A percentile compares a stretch with the other conserved stretches of the same genome.
Evolutionary conservation across 2,113 vertebrate species (phyloP).

Genomic region (Thalassarche chlororhynchos): DNA sequence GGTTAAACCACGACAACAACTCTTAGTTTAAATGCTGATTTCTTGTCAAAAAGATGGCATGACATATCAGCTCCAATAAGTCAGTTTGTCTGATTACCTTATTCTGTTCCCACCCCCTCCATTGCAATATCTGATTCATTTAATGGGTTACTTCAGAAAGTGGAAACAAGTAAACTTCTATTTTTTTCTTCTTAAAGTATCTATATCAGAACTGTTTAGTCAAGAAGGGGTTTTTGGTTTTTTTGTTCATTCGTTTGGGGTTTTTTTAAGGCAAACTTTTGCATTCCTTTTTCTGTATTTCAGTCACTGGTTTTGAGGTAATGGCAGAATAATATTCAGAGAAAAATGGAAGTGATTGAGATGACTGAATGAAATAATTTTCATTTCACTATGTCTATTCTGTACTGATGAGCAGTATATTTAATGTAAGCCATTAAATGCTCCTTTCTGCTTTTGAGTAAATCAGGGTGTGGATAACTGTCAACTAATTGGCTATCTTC

Average conservation of each 20-base stretch:
- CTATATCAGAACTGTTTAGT: not conserved
- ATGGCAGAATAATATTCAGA: not conserved
- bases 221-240: not conserved
- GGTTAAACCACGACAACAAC: no score
- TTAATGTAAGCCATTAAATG: not conserved
- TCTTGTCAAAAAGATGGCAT: constrained; percentile 22
- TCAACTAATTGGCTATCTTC: not conserved
- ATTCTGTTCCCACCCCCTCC: not conserved
- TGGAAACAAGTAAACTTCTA: not conserved
- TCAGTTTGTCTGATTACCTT: not conserved
- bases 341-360: not conserved
- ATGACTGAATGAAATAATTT: not conserved
- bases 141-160: not conserved
- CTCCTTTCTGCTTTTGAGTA: not conserved
- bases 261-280: not conserved
- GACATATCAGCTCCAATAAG: not conserved
- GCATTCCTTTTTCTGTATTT: not conserved
- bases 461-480: not conserved
- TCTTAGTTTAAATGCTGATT: constrained; percentile 43
- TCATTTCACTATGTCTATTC: not conserved
- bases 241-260: not conserved
- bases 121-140: not conserved
- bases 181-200: not conserved
- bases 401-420: not conserved
- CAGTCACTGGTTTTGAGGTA: not conserved